Percentiles rank a stretch among this genome's conserved stretches.
These are phyloP conservation scores for Pitangus sulphuratus DNA, from an alignment of 2,797 vertebrate species.

Conservation along the genomic window DNA sequence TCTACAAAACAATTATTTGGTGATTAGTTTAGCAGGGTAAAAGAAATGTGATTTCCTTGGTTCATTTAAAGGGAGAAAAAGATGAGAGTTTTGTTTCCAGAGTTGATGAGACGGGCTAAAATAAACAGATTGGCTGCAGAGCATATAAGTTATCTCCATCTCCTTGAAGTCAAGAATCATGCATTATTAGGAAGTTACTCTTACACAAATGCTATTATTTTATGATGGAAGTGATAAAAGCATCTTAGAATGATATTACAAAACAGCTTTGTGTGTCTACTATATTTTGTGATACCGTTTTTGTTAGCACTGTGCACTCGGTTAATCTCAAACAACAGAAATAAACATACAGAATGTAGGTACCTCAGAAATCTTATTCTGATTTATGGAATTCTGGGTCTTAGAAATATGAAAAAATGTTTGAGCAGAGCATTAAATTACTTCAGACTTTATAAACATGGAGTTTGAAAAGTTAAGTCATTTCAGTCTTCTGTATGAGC, in stretches of 20 bases:
- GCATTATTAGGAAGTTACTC: neutral
- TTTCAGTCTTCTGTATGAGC: neutral
- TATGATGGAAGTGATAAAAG: fast-evolving
- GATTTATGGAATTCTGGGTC: neutral
- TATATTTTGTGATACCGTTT: neutral
- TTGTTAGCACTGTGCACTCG: neutral
- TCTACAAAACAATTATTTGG: neutral
- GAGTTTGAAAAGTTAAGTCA: neutral
- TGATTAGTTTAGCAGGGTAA: neutral
- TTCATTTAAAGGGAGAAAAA: neutral
- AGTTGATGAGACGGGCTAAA: neutral
- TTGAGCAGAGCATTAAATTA: neutral
- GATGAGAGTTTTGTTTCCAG: neutral
- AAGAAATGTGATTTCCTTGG: neutral
- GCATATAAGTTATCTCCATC: neutral
- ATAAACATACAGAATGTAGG: neutral
- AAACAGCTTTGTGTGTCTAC: neutral
- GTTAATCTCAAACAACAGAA: neutral
- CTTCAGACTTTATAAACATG: neutral
- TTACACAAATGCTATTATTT: neutral
- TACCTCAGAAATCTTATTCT: neutral
- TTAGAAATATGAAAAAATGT: neutral
- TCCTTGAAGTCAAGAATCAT: neutral
- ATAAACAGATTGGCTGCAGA: neutral
- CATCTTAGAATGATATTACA: neutral